A percentile compares a stretch with the other conserved stretches of the same genome.
These are phyloP conservation scores for Drosophila novamexicana DNA, from an alignment of 1,140 invertebrate species.

Conservation along the genomic window DNA sequence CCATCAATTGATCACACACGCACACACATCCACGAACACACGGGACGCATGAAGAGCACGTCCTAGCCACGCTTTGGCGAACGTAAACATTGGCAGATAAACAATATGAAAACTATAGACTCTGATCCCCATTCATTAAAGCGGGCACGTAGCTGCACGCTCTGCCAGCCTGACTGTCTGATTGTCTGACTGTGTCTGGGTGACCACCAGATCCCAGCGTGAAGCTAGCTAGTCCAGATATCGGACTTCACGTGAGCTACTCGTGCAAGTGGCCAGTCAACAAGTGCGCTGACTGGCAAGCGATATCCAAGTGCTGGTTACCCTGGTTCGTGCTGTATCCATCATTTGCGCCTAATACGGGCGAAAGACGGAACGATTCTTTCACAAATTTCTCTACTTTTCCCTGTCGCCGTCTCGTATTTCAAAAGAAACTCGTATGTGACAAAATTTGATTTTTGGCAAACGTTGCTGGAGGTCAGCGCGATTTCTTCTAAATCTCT, in stretches of 20 bases:
- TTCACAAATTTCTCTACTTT: not conserved
- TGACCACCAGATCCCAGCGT: slow-evolving; percentile 8
- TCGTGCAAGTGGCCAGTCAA: slow-evolving; percentile 14
- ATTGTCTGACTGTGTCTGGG: not conserved
- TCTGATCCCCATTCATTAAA: slow-evolving; percentile 12
- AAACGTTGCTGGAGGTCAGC: slow-evolving; percentile 30
- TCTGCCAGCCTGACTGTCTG: not conserved
- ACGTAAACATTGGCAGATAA: not conserved
- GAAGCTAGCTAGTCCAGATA: slow-evolving; percentile 1
- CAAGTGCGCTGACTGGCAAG: no score
- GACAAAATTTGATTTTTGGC: slow-evolving; percentile 39
- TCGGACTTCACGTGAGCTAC: slow-evolving; percentile 25
- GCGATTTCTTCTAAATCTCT: slow-evolving; percentile 9
- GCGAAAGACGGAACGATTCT: not conserved
- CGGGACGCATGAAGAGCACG: slow-evolving; percentile 32
- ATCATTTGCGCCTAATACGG: not conserved
- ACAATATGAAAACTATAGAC: not conserved
- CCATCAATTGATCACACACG: not conserved
- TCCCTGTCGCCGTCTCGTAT: slow-evolving; percentile 1
- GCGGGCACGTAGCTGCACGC: slow-evolving; percentile 15
- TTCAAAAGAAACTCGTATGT: slow-evolving; percentile 35
- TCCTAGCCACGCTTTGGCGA: slow-evolving; percentile 32
- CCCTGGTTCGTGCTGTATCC: slow-evolving; percentile 18
- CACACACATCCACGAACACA: not conserved
- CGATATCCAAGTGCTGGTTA: not conserved